These are phyloP conservation scores for Lasioglossum marginatum DNA, from an alignment of 2,888 invertebrate species.

Conservation along the genomic window DNA sequence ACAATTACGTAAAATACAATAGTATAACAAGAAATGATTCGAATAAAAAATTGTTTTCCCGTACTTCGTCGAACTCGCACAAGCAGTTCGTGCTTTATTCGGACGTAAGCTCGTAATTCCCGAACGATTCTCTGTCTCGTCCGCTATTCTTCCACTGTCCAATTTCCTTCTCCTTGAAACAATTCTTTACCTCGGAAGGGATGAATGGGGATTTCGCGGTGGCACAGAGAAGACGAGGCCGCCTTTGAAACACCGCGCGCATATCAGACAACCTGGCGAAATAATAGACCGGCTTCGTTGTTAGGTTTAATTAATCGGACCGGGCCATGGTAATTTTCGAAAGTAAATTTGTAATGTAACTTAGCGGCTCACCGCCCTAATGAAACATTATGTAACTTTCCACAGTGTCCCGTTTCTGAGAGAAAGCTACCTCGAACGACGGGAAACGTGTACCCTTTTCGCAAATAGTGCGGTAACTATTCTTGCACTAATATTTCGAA, in stretches of 20 bases:
- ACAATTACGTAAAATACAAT: background rate
- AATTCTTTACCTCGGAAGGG: conserved; percentile 36
- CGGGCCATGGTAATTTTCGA: background rate
- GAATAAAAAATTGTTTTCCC: background rate
- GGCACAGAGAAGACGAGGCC: background rate
- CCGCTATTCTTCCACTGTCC: conserved; percentile 44
- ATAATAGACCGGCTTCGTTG: conserved; percentile 22
- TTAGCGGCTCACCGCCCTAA: background rate
- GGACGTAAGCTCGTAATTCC: conserved; percentile 41
- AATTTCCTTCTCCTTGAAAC: conserved; percentile 53
- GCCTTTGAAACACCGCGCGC: background rate
- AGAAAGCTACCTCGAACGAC: background rate
- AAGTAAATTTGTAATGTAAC: background rate
- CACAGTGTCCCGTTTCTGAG: background rate
- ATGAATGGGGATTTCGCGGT: conserved; percentile 37
- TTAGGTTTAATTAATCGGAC: conserved; percentile 25
- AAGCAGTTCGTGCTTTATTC: conserved; percentile 10
- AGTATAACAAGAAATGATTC: background rate
- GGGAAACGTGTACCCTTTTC: background rate
- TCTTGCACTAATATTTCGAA: background rate
- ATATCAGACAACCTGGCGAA: conserved; percentile 1
- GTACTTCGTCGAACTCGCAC: conserved; percentile 26
- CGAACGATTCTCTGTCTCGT: conserved; percentile 56
- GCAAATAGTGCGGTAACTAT: background rate
- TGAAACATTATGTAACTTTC: background rate